Evolutionary conservation across 2,888 invertebrate genomes (phyloP), one percentile per base, ranked within the genome.

Genomic region (Drosophila mimica): DNA sequence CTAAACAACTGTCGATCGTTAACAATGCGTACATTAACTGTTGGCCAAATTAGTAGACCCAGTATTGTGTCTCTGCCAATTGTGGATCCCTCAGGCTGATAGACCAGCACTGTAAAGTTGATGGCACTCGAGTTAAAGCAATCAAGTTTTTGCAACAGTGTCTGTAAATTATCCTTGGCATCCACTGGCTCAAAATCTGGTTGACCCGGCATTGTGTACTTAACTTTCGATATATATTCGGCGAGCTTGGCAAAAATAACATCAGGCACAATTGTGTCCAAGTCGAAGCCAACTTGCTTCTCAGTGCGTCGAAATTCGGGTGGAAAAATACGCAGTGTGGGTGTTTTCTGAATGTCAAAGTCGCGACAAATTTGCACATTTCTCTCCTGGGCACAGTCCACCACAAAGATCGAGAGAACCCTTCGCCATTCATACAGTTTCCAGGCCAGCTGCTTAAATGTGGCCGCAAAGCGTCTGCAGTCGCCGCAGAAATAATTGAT

Each of bases 401-500:
- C 69, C 31, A 56, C 79, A 31, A 57, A 68, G 7, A 87, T 52
- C 17, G 58, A 31, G 11, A 83, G 43, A 5, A 76, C 17, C 3
- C 64, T 68, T 3, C 52, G 59, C 81, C 88, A 85, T 9, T 48
- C 62, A 20, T 43, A 40, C 17, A 85, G 28, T 3, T 48, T 25
- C 13, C 51, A 11, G 0, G 87, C 64, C 7, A 83, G 1, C 25
- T 48, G 40, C 67, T 79, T 84, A 13, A 76, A 83, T 0, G 56
- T 95, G 0, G 98, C 97, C 0, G 98, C 97, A 93, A 97, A 99
- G 49, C 96, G 94, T 84, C 96, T 95, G 91, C 99, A 99, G 91
- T 97, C 97, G 11, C 98, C 99, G 93, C 99, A 99, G 96, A 97
- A 99, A 91, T 97, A 97, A 92, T 97, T 98, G 92, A 98, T 98